phyloP scores from a whole-genome alignment of 1,140 invertebrate genomes.

The Drosophila nannoptera region DNA sequence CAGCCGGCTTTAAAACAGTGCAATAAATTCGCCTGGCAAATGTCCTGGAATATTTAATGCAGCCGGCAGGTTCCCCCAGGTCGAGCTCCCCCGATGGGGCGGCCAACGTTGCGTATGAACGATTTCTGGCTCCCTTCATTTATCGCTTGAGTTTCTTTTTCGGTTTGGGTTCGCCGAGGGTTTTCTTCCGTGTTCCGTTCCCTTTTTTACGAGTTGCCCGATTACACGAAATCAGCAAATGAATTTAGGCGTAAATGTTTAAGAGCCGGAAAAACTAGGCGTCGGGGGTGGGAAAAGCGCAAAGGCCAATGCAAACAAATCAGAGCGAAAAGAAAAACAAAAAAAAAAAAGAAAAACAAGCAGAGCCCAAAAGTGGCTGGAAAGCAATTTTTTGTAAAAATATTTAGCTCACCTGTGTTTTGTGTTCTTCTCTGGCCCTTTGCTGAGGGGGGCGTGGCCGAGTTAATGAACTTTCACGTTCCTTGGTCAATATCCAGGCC shows the following conservation, averaged over 20 bases:
- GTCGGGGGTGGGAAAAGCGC: conserved; percentile 7
- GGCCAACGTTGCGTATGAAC: conserved; percentile 60
- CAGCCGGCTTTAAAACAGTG: conserved; percentile 7
- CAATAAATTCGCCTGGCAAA: conserved; percentile 43
- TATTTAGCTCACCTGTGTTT: conserved; percentile 54
- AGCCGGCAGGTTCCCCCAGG: neutral
- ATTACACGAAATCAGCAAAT: conserved; percentile 59
- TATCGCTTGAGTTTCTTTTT: conserved; percentile 3
- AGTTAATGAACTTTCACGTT: conserved; percentile 33
- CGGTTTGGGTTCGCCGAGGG: neutral
- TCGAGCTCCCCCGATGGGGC: conserved; percentile 5
- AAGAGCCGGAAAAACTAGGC: conserved; percentile 7
- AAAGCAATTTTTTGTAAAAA: conserved; percentile 43
- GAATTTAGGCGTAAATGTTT: conserved; percentile 37
- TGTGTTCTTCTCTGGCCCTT: too few relatives aligned
- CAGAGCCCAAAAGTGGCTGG: too few relatives aligned
- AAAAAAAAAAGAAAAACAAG: neutral
- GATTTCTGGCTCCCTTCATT: conserved; percentile 45
- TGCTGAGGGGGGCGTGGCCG: neutral
- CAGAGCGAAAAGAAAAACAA: conserved; percentile 26
- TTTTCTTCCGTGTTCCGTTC: neutral
- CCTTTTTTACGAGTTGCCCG: conserved; percentile 37
- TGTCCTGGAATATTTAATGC: conserved; percentile 64
- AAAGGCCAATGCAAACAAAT: conserved; percentile 56
- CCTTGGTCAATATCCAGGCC: conserved; percentile 40